phyloP scores from a whole-genome alignment of 2,113 vertebrate genomes.

The Melanerpes formicivorus region DNA sequence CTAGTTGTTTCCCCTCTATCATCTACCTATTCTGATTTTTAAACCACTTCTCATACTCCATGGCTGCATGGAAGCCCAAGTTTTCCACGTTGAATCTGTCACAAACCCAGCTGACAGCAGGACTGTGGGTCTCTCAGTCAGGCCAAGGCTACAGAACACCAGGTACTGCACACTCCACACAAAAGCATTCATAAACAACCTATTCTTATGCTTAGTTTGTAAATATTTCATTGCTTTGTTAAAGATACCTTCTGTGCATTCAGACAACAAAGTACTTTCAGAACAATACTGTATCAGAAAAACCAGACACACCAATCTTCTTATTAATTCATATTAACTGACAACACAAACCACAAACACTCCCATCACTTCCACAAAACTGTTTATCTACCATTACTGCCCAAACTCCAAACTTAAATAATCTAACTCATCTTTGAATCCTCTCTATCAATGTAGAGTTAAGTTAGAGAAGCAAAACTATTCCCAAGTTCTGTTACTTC shows the following conservation, averaged over 20 bases:
- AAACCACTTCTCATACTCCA: neutral
- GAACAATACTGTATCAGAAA: neutral
- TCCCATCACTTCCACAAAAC: neutral
- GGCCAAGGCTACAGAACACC: neutral
- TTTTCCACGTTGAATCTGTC: neutral
- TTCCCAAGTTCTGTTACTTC: neutral
- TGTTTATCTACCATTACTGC: neutral
- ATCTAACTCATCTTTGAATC: neutral
- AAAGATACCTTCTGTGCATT: neutral
- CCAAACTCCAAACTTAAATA: neutral
- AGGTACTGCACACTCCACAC: neutral
- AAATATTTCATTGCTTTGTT: neutral
- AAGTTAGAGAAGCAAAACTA: neutral
- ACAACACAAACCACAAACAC: neutral
- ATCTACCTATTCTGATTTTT: neutral
- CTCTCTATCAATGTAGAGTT: neutral
- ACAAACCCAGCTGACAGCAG: neutral
- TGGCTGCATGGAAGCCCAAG: neutral
- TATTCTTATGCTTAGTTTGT: neutral
- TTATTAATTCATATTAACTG: neutral
- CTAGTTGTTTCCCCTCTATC: neutral
- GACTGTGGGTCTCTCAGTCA: neutral
- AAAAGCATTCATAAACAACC: neutral
- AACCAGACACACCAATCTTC: neutral
- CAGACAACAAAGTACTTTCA: neutral